Base-by-base conservation (phyloP, 2,797 vertebrate species). In the Amblyopsis hoosieri region DNA sequence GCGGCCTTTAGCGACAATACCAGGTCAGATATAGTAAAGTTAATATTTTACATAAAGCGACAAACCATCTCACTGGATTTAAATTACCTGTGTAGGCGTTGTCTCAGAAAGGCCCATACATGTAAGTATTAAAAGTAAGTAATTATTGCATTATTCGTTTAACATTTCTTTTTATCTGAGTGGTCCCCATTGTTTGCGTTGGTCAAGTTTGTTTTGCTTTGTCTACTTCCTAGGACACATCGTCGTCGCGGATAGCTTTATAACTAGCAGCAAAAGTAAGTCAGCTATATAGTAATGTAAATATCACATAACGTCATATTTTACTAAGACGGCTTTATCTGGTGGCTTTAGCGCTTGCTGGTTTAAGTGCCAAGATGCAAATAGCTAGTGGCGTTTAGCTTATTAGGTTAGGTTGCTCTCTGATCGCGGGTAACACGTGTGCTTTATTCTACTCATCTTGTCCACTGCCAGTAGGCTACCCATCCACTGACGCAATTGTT, bases 171-270 rank as follows among this genome's bases (percentile, higher is more conserved):
- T 14, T 4, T 68, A 57, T 65, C 19, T 45, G 62, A 31, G 52
- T 54, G 58, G 29, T 72, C 71, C 75, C 80, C 84, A 81, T 90
- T 90, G 89, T 89, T 86, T 85, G 78, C 83, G 72, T 70, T 82
- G 64, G 65, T 66, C 67, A 85, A 89, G 78, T 85, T 82, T 84
- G 80, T 86, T 70, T 58, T 64, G 69, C 69, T 55, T 65, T 52
- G 64, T 62, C 76, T 65, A 83, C 81, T 89, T 87, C 77, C 74
- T 70, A 63, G 31, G 68, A 79, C 50, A 82, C 73, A 75, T 75
- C n/a, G 13, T 17, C 46, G 6, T 51, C 0, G 51, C 33, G 33
- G 33, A 37, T 37, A 37, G 33, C 33, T 37, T 3, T 37, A 37
- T 37, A 37, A 37, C 33, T 37, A 37, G 33, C 33, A 3, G 33